These are phyloP conservation scores for Callospermophilus lateralis DNA, from an alignment of 2,113 vertebrate species.

Conservation along the genomic window DNA sequence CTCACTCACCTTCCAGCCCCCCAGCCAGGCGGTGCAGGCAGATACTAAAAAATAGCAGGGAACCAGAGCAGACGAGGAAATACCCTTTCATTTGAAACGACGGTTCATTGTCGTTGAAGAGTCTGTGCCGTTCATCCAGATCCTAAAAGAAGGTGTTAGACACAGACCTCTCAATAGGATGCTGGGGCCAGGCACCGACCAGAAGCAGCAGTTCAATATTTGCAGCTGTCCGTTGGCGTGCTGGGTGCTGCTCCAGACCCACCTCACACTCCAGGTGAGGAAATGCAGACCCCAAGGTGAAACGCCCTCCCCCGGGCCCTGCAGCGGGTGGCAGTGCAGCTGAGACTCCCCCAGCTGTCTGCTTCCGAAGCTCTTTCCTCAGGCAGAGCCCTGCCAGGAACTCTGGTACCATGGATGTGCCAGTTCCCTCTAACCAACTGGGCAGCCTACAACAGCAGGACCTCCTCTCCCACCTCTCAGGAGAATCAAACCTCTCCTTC, in stretches of 20 bases:
- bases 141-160: neutral
- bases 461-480: neutral
- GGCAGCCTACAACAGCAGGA: neutral
- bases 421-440: neutral
- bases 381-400: neutral
- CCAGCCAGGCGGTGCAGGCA: neutral
- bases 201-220: neutral
- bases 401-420: neutral
- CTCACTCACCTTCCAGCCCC: neutral
- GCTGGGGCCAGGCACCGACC: neutral
- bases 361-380: neutral
- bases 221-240: too few relatives aligned
- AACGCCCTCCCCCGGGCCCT: rapidly evolving
- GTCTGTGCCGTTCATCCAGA: neutral
- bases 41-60: neutral
- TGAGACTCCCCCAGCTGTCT: neutral
- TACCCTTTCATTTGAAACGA: neutral
- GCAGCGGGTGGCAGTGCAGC: too few relatives aligned
- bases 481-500: neutral
- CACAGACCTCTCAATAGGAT: neutral
- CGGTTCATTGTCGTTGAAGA: neutral
- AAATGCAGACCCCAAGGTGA: neutral
- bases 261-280: neutral
- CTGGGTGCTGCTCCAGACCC: neutral
- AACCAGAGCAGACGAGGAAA: neutral